Evolutionary conservation across 2,797 vertebrate genomes (phyloP).

Genomic region (Tamandua tetradactyla): DNA sequence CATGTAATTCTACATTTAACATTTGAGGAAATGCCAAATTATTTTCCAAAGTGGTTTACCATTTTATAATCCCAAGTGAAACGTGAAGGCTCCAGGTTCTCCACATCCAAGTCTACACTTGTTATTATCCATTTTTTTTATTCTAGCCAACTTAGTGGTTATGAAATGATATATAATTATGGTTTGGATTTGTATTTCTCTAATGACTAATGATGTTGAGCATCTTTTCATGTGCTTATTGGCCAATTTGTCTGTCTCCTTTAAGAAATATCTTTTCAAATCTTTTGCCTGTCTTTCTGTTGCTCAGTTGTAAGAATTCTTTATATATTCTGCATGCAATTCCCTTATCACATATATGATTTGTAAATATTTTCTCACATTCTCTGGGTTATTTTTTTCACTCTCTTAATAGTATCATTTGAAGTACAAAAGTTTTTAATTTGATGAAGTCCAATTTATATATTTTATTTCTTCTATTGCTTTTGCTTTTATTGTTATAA

Average conservation of each 20-base stretch:
- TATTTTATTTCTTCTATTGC: neutral
- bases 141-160: neutral
- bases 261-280: conserved; percentile 43
- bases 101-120: neutral
- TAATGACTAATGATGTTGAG: neutral
- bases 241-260: conserved; percentile 9
- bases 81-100: neutral
- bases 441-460: neutral
- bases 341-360: conserved; percentile 19
- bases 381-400: conserved; percentile 31
- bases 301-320: neutral
- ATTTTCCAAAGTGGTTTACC: neutral
- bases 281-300: conserved; percentile 22
- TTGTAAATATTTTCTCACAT: neutral
- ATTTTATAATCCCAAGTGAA: neutral
- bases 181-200: neutral
- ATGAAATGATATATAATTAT: neutral
- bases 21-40: neutral
- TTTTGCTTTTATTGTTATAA: neutral
- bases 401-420: conserved; percentile 13
- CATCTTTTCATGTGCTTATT: neutral
- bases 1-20: neutral
- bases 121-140: neutral
- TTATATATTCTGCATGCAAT: neutral
- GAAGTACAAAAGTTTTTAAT: neutral